These are phyloP conservation scores for Numenius arquata DNA, from an alignment of 2,113 vertebrate genomes.

Conservation along the genomic window DNA sequence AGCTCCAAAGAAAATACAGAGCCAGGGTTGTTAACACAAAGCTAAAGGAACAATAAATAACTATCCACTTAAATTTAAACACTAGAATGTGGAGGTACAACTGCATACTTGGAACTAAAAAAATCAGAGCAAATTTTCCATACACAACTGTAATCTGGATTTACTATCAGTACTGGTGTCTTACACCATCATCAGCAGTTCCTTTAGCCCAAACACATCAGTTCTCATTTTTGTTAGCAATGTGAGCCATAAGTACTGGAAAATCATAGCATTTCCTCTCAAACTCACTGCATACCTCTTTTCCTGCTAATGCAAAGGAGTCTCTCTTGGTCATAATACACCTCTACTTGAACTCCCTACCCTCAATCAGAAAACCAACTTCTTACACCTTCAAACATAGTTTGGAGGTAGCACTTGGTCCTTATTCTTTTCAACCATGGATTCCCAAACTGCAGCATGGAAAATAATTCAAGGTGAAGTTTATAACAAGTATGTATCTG, in stretches of 20 bases:
- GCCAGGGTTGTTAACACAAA: background rate
- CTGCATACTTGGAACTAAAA: accelerated
- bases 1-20: background rate
- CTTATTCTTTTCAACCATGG: background rate
- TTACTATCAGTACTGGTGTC: background rate
- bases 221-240: background rate
- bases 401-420: accelerated
- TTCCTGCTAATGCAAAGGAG: background rate
- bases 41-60: background rate
- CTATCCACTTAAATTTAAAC: background rate
- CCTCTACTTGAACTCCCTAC: background rate
- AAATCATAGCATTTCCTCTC: background rate
- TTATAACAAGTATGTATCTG: accelerated
- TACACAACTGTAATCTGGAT: background rate
- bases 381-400: background rate
- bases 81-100: background rate
- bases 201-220: background rate
- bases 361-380: background rate
- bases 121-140: background rate
- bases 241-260: background rate
- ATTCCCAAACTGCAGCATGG: background rate
- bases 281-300: background rate
- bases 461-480: background rate
- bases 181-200: background rate
- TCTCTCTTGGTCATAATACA: no score